A percentile compares a stretch with the other conserved stretches of the same genome.
Evolutionary conservation across 2,113 vertebrate genomes (phyloP).

Genomic region (Rhegmatorhina hoffmannsi): DNA sequence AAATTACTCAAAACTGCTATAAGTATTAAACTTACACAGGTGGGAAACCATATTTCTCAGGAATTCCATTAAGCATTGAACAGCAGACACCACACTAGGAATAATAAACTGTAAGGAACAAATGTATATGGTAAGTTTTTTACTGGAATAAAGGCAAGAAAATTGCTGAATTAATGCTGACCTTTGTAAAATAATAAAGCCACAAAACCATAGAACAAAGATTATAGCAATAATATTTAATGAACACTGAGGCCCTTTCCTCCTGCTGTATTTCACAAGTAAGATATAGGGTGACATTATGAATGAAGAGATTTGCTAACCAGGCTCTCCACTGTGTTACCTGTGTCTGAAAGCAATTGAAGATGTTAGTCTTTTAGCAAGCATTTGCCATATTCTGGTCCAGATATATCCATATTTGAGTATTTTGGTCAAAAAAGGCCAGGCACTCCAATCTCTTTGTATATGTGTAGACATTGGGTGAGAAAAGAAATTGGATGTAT

Average conservation of each 20-base stretch:
- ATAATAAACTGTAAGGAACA: constrained; percentile 2
- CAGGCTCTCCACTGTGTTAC: neutral
- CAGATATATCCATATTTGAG: neutral
- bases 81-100: neutral
- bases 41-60: constrained; percentile 25
- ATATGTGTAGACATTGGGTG: neutral
- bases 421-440: neutral
- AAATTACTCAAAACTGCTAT: neutral
- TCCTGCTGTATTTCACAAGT: neutral
- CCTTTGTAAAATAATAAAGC: constrained; percentile 43
- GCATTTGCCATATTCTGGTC: neutral
- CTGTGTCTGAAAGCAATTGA: neutral
- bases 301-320: neutral
- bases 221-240: neutral
- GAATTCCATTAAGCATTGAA: constrained; percentile 14
- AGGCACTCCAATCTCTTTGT: neutral
- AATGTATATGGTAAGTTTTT: neutral
- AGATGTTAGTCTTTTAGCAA: neutral
- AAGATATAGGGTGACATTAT: neutral
- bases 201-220: constrained; percentile 8
- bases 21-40: neutral
- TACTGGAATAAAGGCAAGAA: constrained; percentile 29
- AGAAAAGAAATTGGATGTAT: neutral
- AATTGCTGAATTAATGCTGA: constrained; percentile 37
- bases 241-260: neutral